These are phyloP conservation scores for Tribolium castaneum DNA, from an alignment of 1,140 invertebrate genomes.

Conservation along the genomic window DNA sequence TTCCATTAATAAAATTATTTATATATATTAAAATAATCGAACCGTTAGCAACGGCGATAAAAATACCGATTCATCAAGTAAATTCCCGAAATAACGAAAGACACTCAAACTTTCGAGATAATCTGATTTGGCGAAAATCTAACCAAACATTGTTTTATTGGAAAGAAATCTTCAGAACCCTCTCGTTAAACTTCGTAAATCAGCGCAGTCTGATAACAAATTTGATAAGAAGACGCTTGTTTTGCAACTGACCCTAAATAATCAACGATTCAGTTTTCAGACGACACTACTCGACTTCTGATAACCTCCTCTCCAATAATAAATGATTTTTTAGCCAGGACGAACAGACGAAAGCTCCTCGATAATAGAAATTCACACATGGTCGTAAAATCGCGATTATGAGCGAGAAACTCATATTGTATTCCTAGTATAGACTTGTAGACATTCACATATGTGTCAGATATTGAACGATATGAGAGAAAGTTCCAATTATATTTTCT, in stretches of 20 bases:
- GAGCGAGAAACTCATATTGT: not conserved
- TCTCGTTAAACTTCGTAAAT: not conserved
- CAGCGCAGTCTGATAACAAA: not conserved
- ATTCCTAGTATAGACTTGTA: not conserved
- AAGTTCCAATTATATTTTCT: not conserved
- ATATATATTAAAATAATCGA: not conserved
- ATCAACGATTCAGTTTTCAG: not conserved
- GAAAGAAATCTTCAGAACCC: not conserved
- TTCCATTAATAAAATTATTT: not conserved
- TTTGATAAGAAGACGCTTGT: not conserved
- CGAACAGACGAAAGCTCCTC: not conserved
- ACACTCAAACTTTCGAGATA: not conserved
- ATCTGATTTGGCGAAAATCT: not conserved
- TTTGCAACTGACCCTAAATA: not conserved
- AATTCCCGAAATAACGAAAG: not conserved
- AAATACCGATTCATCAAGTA: not conserved
- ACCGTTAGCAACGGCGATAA: not conserved
- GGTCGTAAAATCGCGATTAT: not conserved
- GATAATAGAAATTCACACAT: not conserved
- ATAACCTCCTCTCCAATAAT: not conserved
- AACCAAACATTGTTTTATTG: not conserved
- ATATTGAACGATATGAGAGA: not conserved
- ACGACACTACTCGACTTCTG: not conserved
- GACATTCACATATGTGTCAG: not conserved
- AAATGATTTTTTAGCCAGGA: not conserved